Evolutionary conservation across 2,113 vertebrate species (phyloP).

Genomic region (Lates calcarifer): DNA sequence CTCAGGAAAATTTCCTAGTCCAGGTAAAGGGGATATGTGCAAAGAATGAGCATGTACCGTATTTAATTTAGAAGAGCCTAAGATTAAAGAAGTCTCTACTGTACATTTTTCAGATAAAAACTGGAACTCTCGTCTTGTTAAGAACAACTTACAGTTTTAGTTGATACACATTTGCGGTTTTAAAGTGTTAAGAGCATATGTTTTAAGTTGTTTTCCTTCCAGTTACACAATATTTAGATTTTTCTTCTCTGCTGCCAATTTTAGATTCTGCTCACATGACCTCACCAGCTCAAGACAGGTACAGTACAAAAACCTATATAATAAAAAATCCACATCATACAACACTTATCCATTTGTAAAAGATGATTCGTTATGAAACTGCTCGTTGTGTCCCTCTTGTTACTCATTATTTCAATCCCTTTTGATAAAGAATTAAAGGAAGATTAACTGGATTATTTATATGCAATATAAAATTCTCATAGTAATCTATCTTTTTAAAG

Average conservation of each 20-base stretch:
- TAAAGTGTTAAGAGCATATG: no score
- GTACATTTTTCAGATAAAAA: not conserved
- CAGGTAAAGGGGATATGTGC: slow-evolving; percentile 80
- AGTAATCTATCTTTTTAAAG: slow-evolving; percentile 53
- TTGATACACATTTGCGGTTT: not conserved
- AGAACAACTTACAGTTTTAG: not conserved
- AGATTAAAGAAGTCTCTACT: no score
- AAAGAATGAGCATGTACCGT: no score
- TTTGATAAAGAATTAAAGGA: not conserved
- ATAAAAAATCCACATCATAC: not conserved
- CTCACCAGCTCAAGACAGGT: slow-evolving; percentile 69
- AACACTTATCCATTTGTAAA: not conserved
- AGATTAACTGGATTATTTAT: not conserved
- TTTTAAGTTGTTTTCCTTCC: not conserved
- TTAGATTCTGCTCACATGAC: slow-evolving; percentile 47
- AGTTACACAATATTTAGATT: slow-evolving; percentile 12
- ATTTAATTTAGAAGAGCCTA: no score
- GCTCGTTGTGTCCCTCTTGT: not conserved
- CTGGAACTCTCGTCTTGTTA: not conserved
- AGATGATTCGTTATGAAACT: not conserved
- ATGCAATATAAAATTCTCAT: not conserved
- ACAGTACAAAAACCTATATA: slow-evolving; percentile 14
- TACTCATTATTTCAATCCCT: not conserved
- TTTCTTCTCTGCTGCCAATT: slow-evolving; percentile 19
- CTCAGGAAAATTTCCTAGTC: slow-evolving; percentile 89